These are phyloP conservation scores for Rhimphoctona megacephalus DNA, from an alignment of 2,888 invertebrate genomes.

Conservation along the genomic window DNA sequence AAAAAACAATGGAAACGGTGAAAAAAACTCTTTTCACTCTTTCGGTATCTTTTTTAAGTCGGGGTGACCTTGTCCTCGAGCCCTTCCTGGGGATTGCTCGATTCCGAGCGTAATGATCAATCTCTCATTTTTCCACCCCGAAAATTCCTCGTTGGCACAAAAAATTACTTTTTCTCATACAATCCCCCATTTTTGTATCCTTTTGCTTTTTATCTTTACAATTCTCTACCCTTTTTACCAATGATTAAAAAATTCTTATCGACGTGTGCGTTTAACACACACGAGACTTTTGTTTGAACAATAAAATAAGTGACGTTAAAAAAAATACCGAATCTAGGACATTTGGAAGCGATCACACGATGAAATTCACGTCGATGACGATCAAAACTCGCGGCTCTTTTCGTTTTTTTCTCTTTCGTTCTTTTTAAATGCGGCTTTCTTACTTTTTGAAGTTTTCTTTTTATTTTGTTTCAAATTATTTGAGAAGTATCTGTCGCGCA, in stretches of 20 bases:
- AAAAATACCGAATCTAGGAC: slow-evolving; percentile 69
- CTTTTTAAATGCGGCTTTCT: slow-evolving; percentile 16
- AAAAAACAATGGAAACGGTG: slow-evolving; percentile 25
- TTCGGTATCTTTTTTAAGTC: background rate
- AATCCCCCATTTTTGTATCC: slow-evolving; percentile 29
- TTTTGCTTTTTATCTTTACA: slow-evolving; percentile 46
- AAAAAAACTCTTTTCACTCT: background rate
- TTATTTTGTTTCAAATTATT: slow-evolving; percentile 60
- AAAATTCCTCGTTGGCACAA: slow-evolving; percentile 58
- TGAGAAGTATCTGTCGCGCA: slow-evolving; percentile 76
- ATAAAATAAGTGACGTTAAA: slow-evolving; percentile 61
- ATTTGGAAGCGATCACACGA: slow-evolving; percentile 28
- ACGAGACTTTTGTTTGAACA: slow-evolving; percentile 9
- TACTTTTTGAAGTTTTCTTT: background rate
- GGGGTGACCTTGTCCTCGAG: slow-evolving; percentile 16
- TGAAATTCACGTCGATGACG: background rate
- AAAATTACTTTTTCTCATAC: slow-evolving; percentile 34
- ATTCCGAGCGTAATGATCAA: background rate
- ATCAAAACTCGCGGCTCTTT: slow-evolving; percentile 14
- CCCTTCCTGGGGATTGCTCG: background rate
- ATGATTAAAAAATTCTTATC: slow-evolving; percentile 55
- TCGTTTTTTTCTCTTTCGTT: background rate
- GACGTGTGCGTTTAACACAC: slow-evolving; percentile 23
- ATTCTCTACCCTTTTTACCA: slow-evolving; percentile 20
- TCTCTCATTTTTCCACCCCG: background rate